Evolutionary conservation across 1,140 invertebrate genomes (phyloP).

Genomic region (Saccostrea glomerata): DNA sequence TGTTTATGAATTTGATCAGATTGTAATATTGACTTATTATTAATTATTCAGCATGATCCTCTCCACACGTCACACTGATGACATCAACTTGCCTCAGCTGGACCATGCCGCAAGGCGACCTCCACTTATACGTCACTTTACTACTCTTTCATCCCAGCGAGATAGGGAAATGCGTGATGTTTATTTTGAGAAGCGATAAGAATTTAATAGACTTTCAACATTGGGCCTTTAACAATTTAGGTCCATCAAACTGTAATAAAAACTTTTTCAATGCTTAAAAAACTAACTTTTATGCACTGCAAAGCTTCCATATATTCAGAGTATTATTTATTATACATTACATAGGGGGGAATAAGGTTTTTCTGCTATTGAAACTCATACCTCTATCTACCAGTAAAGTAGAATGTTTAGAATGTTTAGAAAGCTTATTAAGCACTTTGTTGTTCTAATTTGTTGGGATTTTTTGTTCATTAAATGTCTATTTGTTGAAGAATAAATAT

Average conservation of each 20-base stretch:
- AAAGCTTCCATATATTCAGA: background rate
- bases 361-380: background rate
- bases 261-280: background rate
- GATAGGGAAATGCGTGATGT: slow-evolving; percentile 75
- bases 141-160: slow-evolving; percentile 62
- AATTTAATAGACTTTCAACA: background rate
- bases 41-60: slow-evolving; percentile 71
- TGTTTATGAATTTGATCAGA: no score
- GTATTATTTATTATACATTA: background rate
- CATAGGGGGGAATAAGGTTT: background rate
- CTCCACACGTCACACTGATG: slow-evolving; percentile 72
- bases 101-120: slow-evolving; percentile 67
- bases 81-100: slow-evolving; percentile 68
- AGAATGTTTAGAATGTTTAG: slow-evolving; percentile 10
- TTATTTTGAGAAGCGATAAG: slow-evolving; percentile 73
- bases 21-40: background rate
- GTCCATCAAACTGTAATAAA: background rate
- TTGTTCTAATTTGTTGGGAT: slow-evolving; percentile 4
- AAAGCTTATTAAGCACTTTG: background rate
- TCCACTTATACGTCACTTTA: slow-evolving; percentile 61
- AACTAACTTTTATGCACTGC: background rate
- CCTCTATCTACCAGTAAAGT: background rate
- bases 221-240: background rate
- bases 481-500: slow-evolving; percentile 27
- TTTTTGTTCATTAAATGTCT: slow-evolving; percentile 12